Percentiles rank a stretch among this genome's conserved stretches.
These are phyloP conservation scores for Trididemnum miniatum DNA, from an alignment of 23 tunicate genomes.

Conservation along the genomic window DNA sequence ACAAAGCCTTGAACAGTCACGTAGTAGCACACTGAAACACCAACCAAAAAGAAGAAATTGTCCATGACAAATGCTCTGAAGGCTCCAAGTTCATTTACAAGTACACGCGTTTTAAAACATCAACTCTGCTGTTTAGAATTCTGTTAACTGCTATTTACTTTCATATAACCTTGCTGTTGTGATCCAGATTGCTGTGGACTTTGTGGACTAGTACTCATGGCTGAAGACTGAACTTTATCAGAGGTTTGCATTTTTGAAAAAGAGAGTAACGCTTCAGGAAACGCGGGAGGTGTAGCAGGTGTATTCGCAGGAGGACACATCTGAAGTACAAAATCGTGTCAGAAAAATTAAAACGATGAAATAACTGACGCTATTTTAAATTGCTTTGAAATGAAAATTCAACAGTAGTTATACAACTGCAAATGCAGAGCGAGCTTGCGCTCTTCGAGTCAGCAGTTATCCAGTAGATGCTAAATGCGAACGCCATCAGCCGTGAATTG, in stretches of 20 bases:
- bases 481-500: too few relatives aligned
- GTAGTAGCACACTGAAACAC: constrained; percentile 17
- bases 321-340: too few relatives aligned
- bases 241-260: constrained; percentile 84
- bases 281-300: constrained; percentile 90
- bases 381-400: too few relatives aligned
- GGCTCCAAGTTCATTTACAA: constrained; percentile 17
- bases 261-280: constrained; percentile 84
- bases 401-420: too few relatives aligned
- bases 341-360: too few relatives aligned
- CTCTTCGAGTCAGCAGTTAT: too few relatives aligned
- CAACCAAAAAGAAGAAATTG: background rate
- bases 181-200: constrained; percentile 35
- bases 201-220: constrained; percentile 20
- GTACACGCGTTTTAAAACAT: background rate
- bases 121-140: too few relatives aligned
- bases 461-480: too few relatives aligned
- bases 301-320: constrained; percentile 86
- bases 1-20: too few relatives aligned
- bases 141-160: constrained; percentile 39
- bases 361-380: too few relatives aligned
- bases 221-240: constrained; percentile 38
- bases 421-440: too few relatives aligned
- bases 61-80: background rate
- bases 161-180: constrained; percentile 36